These are phyloP conservation scores for Menura novaehollandiae DNA, from an alignment of 2,113 vertebrate genomes.

Conservation along the genomic window DNA sequence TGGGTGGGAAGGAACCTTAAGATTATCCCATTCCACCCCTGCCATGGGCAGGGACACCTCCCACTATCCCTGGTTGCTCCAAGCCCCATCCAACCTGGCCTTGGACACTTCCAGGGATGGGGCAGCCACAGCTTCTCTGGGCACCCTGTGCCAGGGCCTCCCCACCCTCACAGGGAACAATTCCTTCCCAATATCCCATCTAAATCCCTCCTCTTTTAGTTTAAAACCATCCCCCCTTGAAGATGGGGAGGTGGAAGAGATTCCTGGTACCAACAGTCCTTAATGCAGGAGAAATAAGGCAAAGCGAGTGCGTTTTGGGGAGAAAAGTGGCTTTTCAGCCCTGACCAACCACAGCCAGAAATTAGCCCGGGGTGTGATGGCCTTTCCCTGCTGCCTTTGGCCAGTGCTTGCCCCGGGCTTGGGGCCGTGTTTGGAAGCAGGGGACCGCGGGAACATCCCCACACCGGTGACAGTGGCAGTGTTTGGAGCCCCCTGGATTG, in stretches of 20 bases:
- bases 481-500: accelerated
- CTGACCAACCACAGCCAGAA: not conserved
- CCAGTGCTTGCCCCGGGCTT: accelerated
- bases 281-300: not conserved
- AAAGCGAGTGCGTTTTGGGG: accelerated
- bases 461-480: accelerated
- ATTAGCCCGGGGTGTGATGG: not conserved
- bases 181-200: not conserved
- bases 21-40: accelerated
- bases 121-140: not conserved
- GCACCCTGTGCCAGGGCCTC: not conserved
- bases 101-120: not conserved
- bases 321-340: not conserved
- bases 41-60: not conserved
- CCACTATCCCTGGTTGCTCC: not conserved
- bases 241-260: not conserved
- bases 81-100: not conserved
- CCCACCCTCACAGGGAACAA: not conserved
- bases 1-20: not conserved
- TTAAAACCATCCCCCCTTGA: not conserved
- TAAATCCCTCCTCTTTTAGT: not conserved
- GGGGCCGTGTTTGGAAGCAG: accelerated
- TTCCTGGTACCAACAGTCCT: not conserved
- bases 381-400: not conserved
- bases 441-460: accelerated